A percentile compares a stretch with the other conserved stretches of the same genome.
Evolutionary conservation across 2,113 vertebrate species (phyloP).

Genomic region (Mandrillus leucophaeus): DNA sequence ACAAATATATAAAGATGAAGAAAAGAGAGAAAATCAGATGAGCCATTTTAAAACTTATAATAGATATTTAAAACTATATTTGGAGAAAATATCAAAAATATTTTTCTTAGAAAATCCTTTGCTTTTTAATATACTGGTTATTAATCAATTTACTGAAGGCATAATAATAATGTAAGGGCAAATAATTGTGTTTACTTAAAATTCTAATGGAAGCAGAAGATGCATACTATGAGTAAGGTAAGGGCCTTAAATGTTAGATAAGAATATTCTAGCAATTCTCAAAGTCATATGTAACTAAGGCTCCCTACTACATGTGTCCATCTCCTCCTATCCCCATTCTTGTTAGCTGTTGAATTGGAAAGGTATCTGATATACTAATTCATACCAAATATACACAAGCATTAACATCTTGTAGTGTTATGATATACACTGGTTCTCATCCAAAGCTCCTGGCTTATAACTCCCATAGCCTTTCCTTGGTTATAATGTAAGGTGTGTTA

Average conservation of each 20-base stretch:
- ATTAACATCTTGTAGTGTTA: background rate
- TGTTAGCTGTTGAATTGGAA: background rate
- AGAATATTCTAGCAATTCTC: slow-evolving; percentile 29
- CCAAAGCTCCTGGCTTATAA: too few relatives aligned
- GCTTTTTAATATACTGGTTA: slow-evolving; percentile 34
- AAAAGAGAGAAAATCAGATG: slow-evolving; percentile 54
- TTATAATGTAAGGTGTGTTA: too few relatives aligned
- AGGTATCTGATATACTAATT: background rate
- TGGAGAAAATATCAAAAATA: slow-evolving; percentile 13
- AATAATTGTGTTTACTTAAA: slow-evolving; percentile 66
- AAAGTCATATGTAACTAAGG: background rate
- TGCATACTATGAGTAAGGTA: background rate
- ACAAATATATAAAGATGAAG: slow-evolving; percentile 56
- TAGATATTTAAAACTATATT: slow-evolving; percentile 37
- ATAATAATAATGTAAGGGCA: slow-evolving; percentile 59
- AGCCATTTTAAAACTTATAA: slow-evolving; percentile 54
- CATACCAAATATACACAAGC: background rate
- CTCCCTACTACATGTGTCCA: background rate
- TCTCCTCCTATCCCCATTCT: background rate
- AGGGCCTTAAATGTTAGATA: background rate
- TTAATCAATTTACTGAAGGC: slow-evolving; percentile 61
- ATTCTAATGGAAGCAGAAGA: slow-evolving; percentile 57
- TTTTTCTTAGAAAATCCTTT: slow-evolving; percentile 13
- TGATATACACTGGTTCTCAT: too few relatives aligned
- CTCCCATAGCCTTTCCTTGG: too few relatives aligned